A percentile compares a stretch with the other conserved stretches of the same genome.
Conservation (phyloP, 37 sponge, comb jelly and placozoan species). For the Agelas oroides region DNA sequence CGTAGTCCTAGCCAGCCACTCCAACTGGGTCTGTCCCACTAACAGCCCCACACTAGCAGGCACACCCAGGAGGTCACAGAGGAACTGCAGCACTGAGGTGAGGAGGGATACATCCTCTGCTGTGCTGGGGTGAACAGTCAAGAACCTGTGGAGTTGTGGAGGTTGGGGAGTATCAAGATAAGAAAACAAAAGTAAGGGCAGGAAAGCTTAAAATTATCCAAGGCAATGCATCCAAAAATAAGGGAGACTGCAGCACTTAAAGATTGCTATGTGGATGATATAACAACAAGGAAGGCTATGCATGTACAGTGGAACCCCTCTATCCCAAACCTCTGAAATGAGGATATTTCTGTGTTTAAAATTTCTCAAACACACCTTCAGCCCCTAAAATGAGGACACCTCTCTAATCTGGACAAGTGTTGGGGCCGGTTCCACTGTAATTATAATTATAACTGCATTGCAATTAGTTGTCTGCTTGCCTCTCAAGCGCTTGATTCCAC, state of each 20-base stretch:
- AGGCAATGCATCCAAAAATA: too few species aligned
- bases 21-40: conserved; percentile 5
- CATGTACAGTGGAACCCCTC: too few species aligned
- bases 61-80: conserved; percentile 15
- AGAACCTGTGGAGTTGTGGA: conserved; percentile 13
- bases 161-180: not conserved
- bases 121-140: conserved; percentile 23
- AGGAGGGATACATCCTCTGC: conserved; percentile 16
- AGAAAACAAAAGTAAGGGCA: not conserved
- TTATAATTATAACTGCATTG: too few species aligned
- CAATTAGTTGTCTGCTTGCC: not conserved
- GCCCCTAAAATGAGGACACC: too few species aligned
- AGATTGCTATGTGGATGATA: too few species aligned
- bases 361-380: too few species aligned
- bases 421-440: too few species aligned
- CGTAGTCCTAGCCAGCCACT: not conserved
- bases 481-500: conserved; percentile 10
- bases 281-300: too few species aligned
- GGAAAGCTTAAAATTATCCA: not conserved
- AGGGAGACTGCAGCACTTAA: too few species aligned
- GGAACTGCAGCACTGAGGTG: conserved; percentile 9
- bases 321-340: too few species aligned
- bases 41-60: not conserved
- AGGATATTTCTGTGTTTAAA: too few species aligned
- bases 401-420: too few species aligned